phyloP scores from a whole-genome alignment of 2,888 invertebrate species.

The Athalia rosae region DNA sequence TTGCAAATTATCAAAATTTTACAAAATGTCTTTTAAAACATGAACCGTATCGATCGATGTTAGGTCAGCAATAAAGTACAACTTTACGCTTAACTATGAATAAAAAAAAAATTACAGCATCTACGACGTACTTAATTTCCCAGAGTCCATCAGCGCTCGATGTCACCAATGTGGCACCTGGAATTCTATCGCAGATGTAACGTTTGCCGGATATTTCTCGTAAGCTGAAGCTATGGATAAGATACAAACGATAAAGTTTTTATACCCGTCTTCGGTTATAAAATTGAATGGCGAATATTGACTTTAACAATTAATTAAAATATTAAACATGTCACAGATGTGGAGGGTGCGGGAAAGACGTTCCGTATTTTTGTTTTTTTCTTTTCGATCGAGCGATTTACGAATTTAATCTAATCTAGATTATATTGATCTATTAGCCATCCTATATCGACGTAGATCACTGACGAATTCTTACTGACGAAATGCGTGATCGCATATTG shows the following conservation, averaged over 20 bases:
- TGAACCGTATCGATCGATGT: too few relatives aligned
- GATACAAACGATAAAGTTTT: background rate
- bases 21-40: too few relatives aligned
- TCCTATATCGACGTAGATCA: background rate
- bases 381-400: background rate
- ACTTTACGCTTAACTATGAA: background rate
- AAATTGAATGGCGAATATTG: background rate
- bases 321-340: background rate
- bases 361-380: background rate
- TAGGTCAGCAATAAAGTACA: too few relatives aligned
- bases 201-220: constrained; percentile 61
- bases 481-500: constrained; percentile 63
- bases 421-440: background rate
- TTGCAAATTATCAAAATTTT: background rate
- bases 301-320: constrained; percentile 9
- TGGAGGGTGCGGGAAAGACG: background rate
- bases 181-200: constrained; percentile 59
- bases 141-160: constrained; percentile 63
- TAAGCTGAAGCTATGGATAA: constrained; percentile 58
- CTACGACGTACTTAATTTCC: constrained; percentile 58
- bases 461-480: constrained; percentile 56
- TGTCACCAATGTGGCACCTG: constrained; percentile 59
- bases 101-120: background rate
- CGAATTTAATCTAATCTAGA: background rate
- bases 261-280: background rate